Evolutionary conservation across 2,113 vertebrate species (phyloP), one percentile per base, ranked within the genome.

Genomic region (Corythaixoides concolor): DNA sequence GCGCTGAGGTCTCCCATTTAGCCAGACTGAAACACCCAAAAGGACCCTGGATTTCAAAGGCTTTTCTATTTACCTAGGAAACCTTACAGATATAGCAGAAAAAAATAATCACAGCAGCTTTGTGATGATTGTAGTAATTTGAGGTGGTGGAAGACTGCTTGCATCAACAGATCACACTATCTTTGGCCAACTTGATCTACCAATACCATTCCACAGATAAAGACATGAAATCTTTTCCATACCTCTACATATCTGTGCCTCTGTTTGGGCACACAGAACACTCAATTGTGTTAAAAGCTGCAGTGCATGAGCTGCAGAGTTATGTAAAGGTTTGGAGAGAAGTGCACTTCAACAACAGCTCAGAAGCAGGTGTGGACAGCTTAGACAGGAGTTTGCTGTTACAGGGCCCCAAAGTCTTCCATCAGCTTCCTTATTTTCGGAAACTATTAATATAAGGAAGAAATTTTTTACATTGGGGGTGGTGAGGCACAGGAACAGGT

Each of bases 251-350:
- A 14, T 43, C 35, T 9, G 4, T 41, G 4, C 50, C 35, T 81
- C 49, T 37, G 0, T 63, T 39, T 58, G 72, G 45, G 5, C 9
- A 35, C 17, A 24, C 0, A 1, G 26, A 19, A 55, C 8, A 41
- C 26, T 20, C 6, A 11, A 3, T 50, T 55, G 28, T 33, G 11
- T 33, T 72, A 39, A 74, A 68, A 63, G 4, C 7, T 22, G 3
- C 7, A 21, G 15, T 8, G 8, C 15, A 28, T 12, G 8, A 39
- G 9, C 17, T 30, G 33, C 20, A 37, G 37, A 55, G 30, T 9
- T 59, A 11, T 1, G 0, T 2, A 18, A 53, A 83, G 12, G 2
- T 35, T 60, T 91, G 52, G 39, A 45, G 15, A 37, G 26, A 59
- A 32, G 9, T 37, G 7, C 4, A 35, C 9, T 66, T 30, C 62